These are phyloP conservation scores for Archocentrus centrarchus DNA, from an alignment of 2,113 vertebrate species.

Conservation along the genomic window DNA sequence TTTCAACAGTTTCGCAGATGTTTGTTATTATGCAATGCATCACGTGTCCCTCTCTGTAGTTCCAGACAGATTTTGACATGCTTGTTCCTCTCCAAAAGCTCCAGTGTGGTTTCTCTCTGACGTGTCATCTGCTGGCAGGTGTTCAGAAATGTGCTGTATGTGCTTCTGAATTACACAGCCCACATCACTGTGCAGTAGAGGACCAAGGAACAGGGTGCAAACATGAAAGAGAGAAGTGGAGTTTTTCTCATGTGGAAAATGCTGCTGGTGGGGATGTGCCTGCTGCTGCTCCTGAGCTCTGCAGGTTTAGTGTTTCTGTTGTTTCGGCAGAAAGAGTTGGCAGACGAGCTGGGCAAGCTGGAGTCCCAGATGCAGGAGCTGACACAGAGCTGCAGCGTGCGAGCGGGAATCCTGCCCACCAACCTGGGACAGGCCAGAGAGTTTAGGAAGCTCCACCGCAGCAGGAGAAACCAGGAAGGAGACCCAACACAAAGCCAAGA, in stretches of 20 bases:
- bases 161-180: slow-evolving; percentile 35
- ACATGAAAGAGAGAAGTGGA: slow-evolving; percentile 58
- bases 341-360: slow-evolving; percentile 77
- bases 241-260: slow-evolving; percentile 45
- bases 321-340: slow-evolving; percentile 80
- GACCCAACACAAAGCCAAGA: slow-evolving; percentile 49
- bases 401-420: background rate
- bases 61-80: slow-evolving; percentile 61
- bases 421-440: slow-evolving; percentile 12
- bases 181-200: slow-evolving; percentile 28
- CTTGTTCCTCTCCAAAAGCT: slow-evolving; percentile 46
- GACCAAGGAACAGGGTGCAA: slow-evolving; percentile 3
- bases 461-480: slow-evolving; percentile 79
- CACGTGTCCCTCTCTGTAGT: slow-evolving; percentile 12
- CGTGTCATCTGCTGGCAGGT: slow-evolving; percentile 59
- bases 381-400: slow-evolving; percentile 53
- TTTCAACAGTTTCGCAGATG: slow-evolving; percentile 58
- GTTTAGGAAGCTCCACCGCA: slow-evolving; percentile 66
- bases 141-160: slow-evolving; percentile 55
- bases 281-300: slow-evolving; percentile 79
- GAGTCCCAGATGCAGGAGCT: slow-evolving; percentile 70
- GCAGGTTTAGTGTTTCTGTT: slow-evolving; percentile 82
- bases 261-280: slow-evolving; percentile 72
- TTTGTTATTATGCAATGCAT: slow-evolving; percentile 53
- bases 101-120: slow-evolving; percentile 42